Percentiles rank a stretch among this genome's conserved stretches.
Evolutionary conservation across 2,797 vertebrate genomes (phyloP).

Genomic region (Hemitrygon akajei): DNA sequence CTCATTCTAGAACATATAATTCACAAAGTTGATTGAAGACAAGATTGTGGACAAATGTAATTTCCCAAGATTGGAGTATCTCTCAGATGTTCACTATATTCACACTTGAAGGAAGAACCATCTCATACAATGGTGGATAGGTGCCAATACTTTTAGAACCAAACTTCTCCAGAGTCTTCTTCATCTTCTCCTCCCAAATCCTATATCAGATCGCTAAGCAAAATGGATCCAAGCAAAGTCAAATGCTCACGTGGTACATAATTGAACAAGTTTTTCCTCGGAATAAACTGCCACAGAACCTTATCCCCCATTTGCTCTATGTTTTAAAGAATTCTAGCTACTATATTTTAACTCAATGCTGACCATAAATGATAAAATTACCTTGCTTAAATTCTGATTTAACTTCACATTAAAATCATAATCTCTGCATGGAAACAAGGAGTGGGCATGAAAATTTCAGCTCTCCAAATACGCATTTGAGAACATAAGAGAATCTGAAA

Average conservation of each 20-base stretch:
- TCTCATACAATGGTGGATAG: too few species aligned
- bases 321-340: background rate
- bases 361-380: background rate
- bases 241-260: background rate
- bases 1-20: too few species aligned
- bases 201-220: background rate
- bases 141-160: too few species aligned
- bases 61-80: background rate
- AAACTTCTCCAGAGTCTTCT: too few species aligned
- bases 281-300: background rate
- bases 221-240: background rate
- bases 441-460: background rate
- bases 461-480: background rate
- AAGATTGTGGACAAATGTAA: too few species aligned
- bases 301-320: background rate
- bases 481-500: background rate
- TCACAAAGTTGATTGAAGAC: too few species aligned
- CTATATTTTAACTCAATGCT: background rate
- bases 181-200: too few species aligned
- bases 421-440: background rate
- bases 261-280: background rate
- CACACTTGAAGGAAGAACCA: background rate
- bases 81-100: background rate
- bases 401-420: background rate
- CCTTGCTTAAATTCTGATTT: background rate